A percentile compares a stretch with the other conserved stretches of the same genome.
phyloP scores from a whole-genome alignment of 2,888 invertebrate genomes.

The Caenorhabditis doughertyi region DNA sequence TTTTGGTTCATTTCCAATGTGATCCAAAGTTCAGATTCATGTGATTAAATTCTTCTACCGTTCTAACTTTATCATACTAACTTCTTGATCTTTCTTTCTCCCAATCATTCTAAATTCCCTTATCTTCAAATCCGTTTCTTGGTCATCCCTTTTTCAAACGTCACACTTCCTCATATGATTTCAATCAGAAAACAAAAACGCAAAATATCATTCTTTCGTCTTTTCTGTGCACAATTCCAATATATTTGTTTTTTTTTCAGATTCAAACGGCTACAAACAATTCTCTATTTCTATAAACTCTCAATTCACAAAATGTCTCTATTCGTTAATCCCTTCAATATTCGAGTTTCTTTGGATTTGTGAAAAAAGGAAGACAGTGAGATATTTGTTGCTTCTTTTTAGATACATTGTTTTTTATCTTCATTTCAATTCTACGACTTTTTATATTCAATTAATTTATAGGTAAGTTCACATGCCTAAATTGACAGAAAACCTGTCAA shows the following conservation, averaged over 20 bases:
- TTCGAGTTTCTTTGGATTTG: constrained; percentile 29
- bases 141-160: neutral
- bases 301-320: constrained; percentile 15
- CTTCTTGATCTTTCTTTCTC: too few relatives aligned
- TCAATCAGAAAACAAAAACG: neutral
- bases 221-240: neutral
- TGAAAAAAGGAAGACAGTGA: neutral
- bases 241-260: constrained; percentile 19
- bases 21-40: too few relatives aligned
- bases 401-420: neutral
- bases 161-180: constrained; percentile 1
- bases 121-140: neutral
- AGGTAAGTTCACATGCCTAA: neutral
- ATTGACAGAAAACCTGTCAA: too few relatives aligned
- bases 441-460: neutral
- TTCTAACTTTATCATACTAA: too few relatives aligned
- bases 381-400: neutral
- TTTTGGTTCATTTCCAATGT: too few relatives aligned
- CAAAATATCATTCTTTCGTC: neutral
- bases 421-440: neutral
- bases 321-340: constrained; percentile 16
- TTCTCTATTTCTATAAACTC: neutral
- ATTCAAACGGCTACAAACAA: constrained; percentile 28
- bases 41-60: too few relatives aligned
- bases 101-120: too few relatives aligned